Evolutionary conservation across 2,888 invertebrate species (phyloP), one percentile per base, ranked within the genome.

Genomic region (Strigamia crassipes): DNA sequence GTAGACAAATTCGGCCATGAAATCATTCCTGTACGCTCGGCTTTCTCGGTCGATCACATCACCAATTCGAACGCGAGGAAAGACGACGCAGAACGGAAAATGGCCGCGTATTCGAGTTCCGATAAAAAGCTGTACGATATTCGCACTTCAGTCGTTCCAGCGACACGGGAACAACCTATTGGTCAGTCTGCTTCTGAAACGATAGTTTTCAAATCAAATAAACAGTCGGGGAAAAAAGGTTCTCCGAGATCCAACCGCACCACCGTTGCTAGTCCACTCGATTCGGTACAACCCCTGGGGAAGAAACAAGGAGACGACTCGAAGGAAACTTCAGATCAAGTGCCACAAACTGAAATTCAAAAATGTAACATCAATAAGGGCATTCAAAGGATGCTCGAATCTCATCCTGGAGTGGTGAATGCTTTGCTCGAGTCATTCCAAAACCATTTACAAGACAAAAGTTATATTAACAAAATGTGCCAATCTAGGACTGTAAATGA

Each of bases 141-240:
- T 4, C 61, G 18, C 21, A 21, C 10, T 66, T 9, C 12, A 8
- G 23, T 6, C 61, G 21, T 18, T 66, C 12, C 61, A 66, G 18
- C 61, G 6, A 34, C 80, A 9, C 10, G 80, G 31, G 80, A 80
- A 31, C 80, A 80, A 21, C 80, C 80, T 23, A 38, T 80, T 31
- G 80, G 80, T 15, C 61, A 80, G 56, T 80, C 80, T 2, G 80
- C 80, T 23, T 61, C 80, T 61, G 80, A 80, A n/a, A 61, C 80
- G 3, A 10, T 31, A 1, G 27, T 23, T 1, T 34, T 27, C n/a
- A 46, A 41, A 27, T 46, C 41, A 21, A 42, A 21, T 13, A 42
- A 27, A 38, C 34, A 31, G 18, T 18, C 41, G 5, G 18, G 15
- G 1, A 38, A 38, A 38, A 34, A 34, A 27, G 31, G 18, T 38